Base-by-base conservation (phyloP, 1,140 invertebrate species). In the Caenorhabditis tropicalis region DNA sequence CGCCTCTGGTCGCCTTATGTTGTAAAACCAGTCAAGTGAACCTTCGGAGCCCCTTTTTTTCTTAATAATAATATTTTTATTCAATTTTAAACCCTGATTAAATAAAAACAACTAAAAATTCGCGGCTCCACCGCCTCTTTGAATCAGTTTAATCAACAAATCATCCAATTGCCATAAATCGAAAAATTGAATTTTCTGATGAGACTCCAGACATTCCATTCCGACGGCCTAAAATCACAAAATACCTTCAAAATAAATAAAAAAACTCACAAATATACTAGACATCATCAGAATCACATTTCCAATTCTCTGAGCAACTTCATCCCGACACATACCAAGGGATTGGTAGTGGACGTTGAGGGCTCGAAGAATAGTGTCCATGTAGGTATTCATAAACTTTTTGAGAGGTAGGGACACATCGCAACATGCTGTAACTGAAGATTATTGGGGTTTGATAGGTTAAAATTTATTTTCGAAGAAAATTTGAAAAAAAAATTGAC, bases 131-230 rank as follows among this genome's bases (percentile, higher is more conserved):
- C 82, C 60, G 31, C 65, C 70, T 19, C 81, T 16, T 21, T 33
- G 86, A 49, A 65, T 81, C 6, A 88, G 80, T 60, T 87, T 85
- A 27, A 87, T 29, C 12, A 88, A 43, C 0, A 88, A 46, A 16
- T 87, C 74, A 56, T 88, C 87, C 58, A 88, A 53, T 39, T 88
- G 48, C 87, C 87, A 88, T n/a, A 88, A 82, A 60, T 87, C 87
- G 65, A 88, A 88, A 49, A 88, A 81, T 56, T 87, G 83, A 36
- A 88, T 84, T 82, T 88, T 86, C 49, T 88, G 86, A 74, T 88
- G 84, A 21, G 80, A 43, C 36, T 58, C 83, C 3, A 84, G n/a
- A 27, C 83, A 84, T 39, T 79, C 83, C 74, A 79, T 84, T 60
- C 70, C 46, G 24, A 74, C 58, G 36, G 82, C 56, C 46, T 74